phyloP scores from a whole-genome alignment of 2,888 invertebrate species.

The Drosophila birchii region DNA sequence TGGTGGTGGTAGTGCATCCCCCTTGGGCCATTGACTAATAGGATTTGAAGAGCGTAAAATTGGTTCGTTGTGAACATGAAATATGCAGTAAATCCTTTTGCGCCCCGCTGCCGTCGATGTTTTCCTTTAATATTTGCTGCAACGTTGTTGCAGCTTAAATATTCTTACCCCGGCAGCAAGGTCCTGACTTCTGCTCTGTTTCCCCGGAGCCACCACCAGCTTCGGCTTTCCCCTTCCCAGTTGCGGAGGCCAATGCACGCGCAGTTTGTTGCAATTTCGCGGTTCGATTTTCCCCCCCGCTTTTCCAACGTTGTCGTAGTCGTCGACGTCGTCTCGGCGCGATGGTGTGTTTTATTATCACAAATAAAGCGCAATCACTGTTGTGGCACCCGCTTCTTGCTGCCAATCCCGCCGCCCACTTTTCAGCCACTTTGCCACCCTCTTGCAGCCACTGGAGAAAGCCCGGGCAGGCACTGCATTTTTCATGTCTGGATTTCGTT shows the following conservation, averaged over 20 bases:
- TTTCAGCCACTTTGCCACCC: constrained; percentile 11
- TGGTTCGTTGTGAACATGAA: constrained; percentile 85
- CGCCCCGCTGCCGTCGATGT: constrained; percentile 60
- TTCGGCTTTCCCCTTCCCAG: constrained; percentile 4
- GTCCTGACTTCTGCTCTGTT: constrained; percentile 73
- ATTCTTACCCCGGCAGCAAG: constrained; percentile 63
- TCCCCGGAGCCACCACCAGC: constrained; percentile 7
- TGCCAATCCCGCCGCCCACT: constrained; percentile 17
- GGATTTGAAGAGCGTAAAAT: constrained; percentile 85
- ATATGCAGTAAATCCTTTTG: constrained; percentile 85
- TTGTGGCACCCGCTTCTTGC: constrained; percentile 68
- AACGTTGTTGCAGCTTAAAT: constrained; percentile 76
- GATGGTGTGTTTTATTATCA: constrained; percentile 81
- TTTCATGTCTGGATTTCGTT: constrained; percentile 59
- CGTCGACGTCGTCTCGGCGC: constrained; percentile 55
- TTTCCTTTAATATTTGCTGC: constrained; percentile 78
- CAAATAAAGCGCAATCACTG: constrained; percentile 82
- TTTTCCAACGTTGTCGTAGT: constrained; percentile 18
- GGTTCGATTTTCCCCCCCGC: constrained; percentile 65
- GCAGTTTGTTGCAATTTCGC: constrained; percentile 77
- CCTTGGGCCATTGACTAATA: constrained; percentile 84
- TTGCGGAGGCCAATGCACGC: constrained; percentile 71
- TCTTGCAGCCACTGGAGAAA: constrained; percentile 7
- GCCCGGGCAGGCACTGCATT: constrained; percentile 40
- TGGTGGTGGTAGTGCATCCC: constrained; percentile 64